Evolutionary conservation across 2,888 invertebrate genomes (phyloP), one percentile per base, ranked within the genome.

Genomic region (Aromia moschata): DNA sequence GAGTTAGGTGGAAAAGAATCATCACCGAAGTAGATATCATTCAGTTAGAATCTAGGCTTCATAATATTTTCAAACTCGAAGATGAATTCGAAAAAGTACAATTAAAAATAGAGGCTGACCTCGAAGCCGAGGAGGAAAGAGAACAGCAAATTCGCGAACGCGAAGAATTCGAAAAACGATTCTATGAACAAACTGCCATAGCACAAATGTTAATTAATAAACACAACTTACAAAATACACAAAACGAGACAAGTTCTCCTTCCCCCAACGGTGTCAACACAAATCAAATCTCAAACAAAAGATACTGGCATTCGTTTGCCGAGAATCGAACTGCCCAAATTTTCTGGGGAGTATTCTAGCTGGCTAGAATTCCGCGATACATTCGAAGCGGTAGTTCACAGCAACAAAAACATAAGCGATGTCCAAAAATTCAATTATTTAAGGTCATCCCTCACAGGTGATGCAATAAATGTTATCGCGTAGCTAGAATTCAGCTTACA

Each of bases 341-440:
- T n/a, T n/a, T n/a, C n/a, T n/a, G n/a, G n/a, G n/a, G n/a, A n/a
- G n/a, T n/a, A n/a, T n/a, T n/a, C n/a, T n/a, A n/a, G n/a, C n/a
- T n/a, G n/a, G n/a, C n/a, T n/a, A n/a, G n/a, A n/a, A n/a, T n/a
- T n/a, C n/a, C n/a, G n/a, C n/a, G n/a, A n/a, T n/a, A n/a, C n/a
- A n/a, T n/a, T n/a, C n/a, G n/a, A n/a, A n/a, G n/a, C n/a, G n/a
- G n/a, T n/a, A n/a, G n/a, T n/a, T n/a, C n/a, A n/a, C n/a, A n/a
- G n/a, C n/a, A n/a, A n/a, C n/a, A n/a, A n/a, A n/a, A n/a, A n/a
- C n/a, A n/a, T n/a, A n/a, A n/a, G n/a, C n/a, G n/a, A n/a, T 25
- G 56, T 64, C 25, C 52, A 59, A 43, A 58, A 56, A 11, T 64
- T 43, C 46, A 56, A 64, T 25, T 56, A 64, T 51, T 43, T 62